These are phyloP conservation scores for Odontesthes bonariensis DNA, from an alignment of 2,113 vertebrate species.

Conservation along the genomic window DNA sequence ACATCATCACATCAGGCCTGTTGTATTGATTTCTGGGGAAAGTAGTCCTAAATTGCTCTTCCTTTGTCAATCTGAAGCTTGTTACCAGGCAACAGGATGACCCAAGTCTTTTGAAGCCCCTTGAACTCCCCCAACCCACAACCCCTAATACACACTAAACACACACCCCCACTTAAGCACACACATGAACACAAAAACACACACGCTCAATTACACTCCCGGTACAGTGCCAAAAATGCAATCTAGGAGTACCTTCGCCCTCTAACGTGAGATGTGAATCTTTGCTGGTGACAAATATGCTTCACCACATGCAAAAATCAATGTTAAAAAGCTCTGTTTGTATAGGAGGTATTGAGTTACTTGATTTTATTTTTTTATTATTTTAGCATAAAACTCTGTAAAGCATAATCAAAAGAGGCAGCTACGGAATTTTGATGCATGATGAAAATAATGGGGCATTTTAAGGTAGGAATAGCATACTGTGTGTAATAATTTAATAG, in stretches of 20 bases:
- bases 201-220: conserved; percentile 67
- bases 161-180: conserved; percentile 8
- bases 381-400: background rate
- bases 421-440: conserved; percentile 54
- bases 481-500: conserved; percentile 62
- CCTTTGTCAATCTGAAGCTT: conserved; percentile 85
- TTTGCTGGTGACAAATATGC: conserved; percentile 49
- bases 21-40: conserved; percentile 89
- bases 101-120: conserved; percentile 70
- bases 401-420: background rate
- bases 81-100: conserved; percentile 90
- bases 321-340: conserved; percentile 22
- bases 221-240: conserved; percentile 76
- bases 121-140: conserved; percentile 45
- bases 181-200: conserved; percentile 29
- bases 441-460: conserved; percentile 54
- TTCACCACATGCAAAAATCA: conserved; percentile 50
- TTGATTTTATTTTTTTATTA: background rate
- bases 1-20: conserved; percentile 86
- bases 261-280: conserved; percentile 56
- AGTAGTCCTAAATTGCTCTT: conserved; percentile 83
- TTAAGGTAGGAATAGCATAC: conserved; percentile 52
- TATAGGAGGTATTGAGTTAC: conserved; percentile 14
- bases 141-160: conserved; percentile 19
- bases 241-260: conserved; percentile 69